Conservation (phyloP, 2,888 invertebrate genomes). For the Calliphora vomitoria region DNA sequence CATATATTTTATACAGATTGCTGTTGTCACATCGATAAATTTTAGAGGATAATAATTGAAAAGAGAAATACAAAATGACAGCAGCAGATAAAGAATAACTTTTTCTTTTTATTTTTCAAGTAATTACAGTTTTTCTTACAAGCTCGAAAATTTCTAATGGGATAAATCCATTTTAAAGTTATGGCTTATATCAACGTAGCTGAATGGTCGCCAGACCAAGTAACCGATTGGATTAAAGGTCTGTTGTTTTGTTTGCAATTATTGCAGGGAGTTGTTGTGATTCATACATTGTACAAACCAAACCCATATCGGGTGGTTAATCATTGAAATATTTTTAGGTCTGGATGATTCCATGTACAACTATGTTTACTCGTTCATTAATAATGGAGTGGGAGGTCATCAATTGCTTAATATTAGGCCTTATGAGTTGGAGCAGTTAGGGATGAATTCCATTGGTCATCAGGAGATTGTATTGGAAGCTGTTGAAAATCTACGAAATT, state of each 20-base stretch:
- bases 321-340: slow-evolving; percentile 76
- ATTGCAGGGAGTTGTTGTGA: slow-evolving; percentile 27
- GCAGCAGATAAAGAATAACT: slow-evolving; percentile 53
- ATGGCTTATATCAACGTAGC: slow-evolving; percentile 94
- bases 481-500: slow-evolving; percentile 94
- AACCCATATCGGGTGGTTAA: slow-evolving; percentile 50
- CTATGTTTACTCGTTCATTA: slow-evolving; percentile 92
- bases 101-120: slow-evolving; percentile 32
- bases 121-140: slow-evolving; percentile 32
- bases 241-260: slow-evolving; percentile 71
- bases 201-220: slow-evolving; percentile 96
- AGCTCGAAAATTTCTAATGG: slow-evolving; percentile 29
- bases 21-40: too few species aligned
- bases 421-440: slow-evolving; percentile 94
- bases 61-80: slow-evolving; percentile 50
- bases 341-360: slow-evolving; percentile 88
- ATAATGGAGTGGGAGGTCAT: slow-evolving; percentile 92
- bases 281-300: slow-evolving; percentile 42
- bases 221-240: slow-evolving; percentile 96
- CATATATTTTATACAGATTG: too few species aligned
- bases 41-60: slow-evolving; percentile 1
- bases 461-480: slow-evolving; percentile 97
- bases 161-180: slow-evolving; percentile 21
- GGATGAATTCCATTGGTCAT: slow-evolving; percentile 94
- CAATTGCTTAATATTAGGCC: slow-evolving; percentile 92